Percentiles rank a stretch among this genome's conserved stretches.
These are phyloP conservation scores for Dryobates pubescens DNA, from an alignment of 2,797 vertebrate species.

Conservation along the genomic window DNA sequence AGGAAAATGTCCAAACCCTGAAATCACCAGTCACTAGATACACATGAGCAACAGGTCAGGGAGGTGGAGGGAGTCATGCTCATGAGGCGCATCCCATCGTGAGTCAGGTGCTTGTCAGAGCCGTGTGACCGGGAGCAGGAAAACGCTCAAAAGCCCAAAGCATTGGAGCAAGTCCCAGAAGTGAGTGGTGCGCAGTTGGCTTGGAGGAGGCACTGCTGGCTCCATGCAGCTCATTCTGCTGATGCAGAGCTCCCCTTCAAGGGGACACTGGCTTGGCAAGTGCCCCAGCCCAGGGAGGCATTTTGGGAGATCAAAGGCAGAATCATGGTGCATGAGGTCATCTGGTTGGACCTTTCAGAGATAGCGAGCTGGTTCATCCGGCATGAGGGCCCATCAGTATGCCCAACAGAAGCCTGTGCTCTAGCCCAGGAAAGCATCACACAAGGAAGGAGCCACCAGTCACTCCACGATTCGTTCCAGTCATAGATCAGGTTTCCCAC, in stretches of 20 bases:
- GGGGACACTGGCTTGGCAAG: not conserved
- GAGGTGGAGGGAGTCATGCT: constrained; percentile 17
- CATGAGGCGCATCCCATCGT: not conserved
- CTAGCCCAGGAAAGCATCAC: not conserved
- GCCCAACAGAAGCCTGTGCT: not conserved
- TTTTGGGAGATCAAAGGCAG: not conserved
- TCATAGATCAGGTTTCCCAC: not conserved
- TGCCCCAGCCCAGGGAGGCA: accelerated
- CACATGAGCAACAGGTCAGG: not conserved
- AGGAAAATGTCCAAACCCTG: not conserved
- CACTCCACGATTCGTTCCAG: not conserved
- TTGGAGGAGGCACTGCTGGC: constrained; percentile 8
- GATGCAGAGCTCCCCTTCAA: not conserved
- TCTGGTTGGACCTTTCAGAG: not conserved
- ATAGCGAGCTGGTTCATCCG: not conserved
- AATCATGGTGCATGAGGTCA: not conserved
- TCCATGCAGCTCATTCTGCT: not conserved
- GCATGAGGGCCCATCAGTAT: not conserved
- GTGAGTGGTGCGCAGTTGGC: not conserved
- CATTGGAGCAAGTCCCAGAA: constrained; percentile 40
- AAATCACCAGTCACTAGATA: not conserved
- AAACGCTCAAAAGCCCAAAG: not conserved
- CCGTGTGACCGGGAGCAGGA: constrained; percentile 18
- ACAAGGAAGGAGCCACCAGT: not conserved
- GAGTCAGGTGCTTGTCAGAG: constrained; percentile 55